Evolutionary conservation across 1,140 invertebrate genomes (phyloP).

Genomic region (Melitaea cinxia): DNA sequence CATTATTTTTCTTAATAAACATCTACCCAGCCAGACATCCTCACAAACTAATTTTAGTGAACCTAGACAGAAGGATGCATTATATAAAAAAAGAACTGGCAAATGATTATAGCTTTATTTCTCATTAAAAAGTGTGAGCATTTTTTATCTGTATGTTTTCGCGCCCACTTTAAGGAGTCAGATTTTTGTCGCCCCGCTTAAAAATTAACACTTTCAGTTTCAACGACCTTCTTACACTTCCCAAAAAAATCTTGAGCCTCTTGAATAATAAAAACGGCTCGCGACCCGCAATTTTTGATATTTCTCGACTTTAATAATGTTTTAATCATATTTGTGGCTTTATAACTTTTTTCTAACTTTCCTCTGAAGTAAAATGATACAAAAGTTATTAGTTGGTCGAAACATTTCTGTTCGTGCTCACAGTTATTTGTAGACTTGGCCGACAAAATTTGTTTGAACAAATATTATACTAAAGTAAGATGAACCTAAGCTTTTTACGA

Average conservation of each 20-base stretch:
- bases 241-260: constrained; percentile 52
- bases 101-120: too few species aligned
- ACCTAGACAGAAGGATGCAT: too few species aligned
- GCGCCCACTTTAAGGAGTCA: constrained; percentile 42
- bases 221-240: constrained; percentile 47
- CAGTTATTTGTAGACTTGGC: background rate
- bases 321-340: constrained; percentile 67
- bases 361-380: constrained; percentile 16
- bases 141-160: constrained; percentile 30
- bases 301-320: constrained; percentile 60
- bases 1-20: too few species aligned
- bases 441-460: too few species aligned
- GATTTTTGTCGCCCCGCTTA: constrained; percentile 62
- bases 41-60: too few species aligned
- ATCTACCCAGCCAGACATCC: too few species aligned
- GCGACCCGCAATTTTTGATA: constrained; percentile 48
- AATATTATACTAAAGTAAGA: too few species aligned
- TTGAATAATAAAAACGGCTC: constrained; percentile 67
- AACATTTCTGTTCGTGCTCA: background rate
- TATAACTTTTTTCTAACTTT: constrained; percentile 29
- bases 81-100: background rate
- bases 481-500: too few species aligned
- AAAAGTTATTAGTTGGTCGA: constrained; percentile 33
- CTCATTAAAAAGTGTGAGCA: constrained; percentile 12
- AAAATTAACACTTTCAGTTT: constrained; percentile 74